Percentiles rank a stretch among this genome's conserved stretches.
These are phyloP conservation scores for Melospiza melodia DNA, from an alignment of 2,113 vertebrate species.

Conservation along the genomic window DNA sequence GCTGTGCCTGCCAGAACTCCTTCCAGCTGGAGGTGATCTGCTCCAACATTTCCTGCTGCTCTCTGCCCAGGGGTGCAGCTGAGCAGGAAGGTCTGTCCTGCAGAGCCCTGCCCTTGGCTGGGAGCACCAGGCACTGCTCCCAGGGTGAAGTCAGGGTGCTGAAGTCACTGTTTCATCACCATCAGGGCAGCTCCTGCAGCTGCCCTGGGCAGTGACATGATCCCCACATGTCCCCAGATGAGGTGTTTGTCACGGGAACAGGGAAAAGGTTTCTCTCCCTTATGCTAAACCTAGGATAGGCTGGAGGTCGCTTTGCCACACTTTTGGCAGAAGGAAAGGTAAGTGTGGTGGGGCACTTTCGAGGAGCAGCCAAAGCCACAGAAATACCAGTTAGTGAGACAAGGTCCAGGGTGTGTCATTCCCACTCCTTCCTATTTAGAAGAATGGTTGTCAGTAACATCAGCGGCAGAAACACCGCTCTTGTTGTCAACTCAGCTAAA, in stretches of 20 bases:
- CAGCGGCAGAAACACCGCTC: slow-evolving; percentile 17
- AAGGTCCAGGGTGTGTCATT: not conserved
- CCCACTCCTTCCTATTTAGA: too few relatives aligned
- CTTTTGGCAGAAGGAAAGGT: not conserved
- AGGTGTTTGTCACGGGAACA: not conserved
- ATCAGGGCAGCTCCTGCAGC: not conserved
- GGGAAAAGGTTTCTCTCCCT: not conserved
- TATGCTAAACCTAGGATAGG: rapidly evolving
- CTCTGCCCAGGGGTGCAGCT: rapidly evolving
- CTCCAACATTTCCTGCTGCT: not conserved
- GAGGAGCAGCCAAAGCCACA: not conserved
- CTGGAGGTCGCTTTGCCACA: rapidly evolving
- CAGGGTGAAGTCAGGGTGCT: not conserved
- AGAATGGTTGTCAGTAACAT: not conserved
- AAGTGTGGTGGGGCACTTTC: rapidly evolving
- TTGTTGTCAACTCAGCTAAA: slow-evolving; percentile 73
- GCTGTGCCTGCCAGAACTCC: not conserved
- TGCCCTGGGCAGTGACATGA: not conserved
- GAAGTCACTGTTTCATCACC: not conserved
- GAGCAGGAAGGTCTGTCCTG: not conserved
- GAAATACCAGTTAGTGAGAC: not conserved
- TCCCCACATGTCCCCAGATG: not conserved
- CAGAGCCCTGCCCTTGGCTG: not conserved
- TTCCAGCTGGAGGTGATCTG: not conserved
- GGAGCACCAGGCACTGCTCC: rapidly evolving